Conservation (phyloP, 2,888 invertebrate genomes). For the Eupsilia transversa region DNA sequence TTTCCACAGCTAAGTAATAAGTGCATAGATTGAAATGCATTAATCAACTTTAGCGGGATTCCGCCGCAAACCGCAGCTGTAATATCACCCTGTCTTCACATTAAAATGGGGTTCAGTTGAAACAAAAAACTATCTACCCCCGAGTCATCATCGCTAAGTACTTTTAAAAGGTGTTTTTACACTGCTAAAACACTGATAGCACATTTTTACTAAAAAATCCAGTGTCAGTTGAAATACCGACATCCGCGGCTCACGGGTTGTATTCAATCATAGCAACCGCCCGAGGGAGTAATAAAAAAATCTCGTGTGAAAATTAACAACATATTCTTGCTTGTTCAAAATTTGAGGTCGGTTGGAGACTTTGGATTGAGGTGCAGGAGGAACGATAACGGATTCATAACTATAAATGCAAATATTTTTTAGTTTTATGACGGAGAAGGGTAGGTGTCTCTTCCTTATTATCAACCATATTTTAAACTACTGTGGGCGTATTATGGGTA, state of each 20-base stretch:
- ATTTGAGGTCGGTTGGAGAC: conserved; percentile 20
- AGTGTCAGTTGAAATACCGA: conserved; percentile 60
- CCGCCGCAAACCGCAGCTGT: conserved; percentile 43
- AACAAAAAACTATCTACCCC: conserved; percentile 60
- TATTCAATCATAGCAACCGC: conserved; percentile 81
- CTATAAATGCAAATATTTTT: not conserved
- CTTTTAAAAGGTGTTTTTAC: conserved; percentile 71
- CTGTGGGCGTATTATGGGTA: too few relatives aligned
- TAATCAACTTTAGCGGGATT: conserved; percentile 61
- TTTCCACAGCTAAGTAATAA: conserved; percentile 43
- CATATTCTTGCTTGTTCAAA: conserved; percentile 66
- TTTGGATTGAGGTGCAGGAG: not conserved
- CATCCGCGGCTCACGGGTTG: conserved; percentile 76
- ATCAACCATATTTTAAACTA: too few relatives aligned
- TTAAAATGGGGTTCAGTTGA: conserved; percentile 53
- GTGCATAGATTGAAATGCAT: conserved; percentile 53
- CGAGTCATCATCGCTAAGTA: conserved; percentile 62
- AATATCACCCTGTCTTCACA: conserved; percentile 43
- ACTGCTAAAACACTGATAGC: conserved; percentile 71
- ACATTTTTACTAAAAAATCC: conserved; percentile 62
- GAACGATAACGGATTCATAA: not conserved
- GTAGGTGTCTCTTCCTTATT: too few relatives aligned
- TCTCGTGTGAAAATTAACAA: conserved; percentile 82
- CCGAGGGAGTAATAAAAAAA: conserved; percentile 75
- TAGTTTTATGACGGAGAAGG: too few relatives aligned